These are phyloP conservation scores for Punctoribates punctum DNA, from an alignment of 2,888 invertebrate genomes.

Conservation along the genomic window DNA sequence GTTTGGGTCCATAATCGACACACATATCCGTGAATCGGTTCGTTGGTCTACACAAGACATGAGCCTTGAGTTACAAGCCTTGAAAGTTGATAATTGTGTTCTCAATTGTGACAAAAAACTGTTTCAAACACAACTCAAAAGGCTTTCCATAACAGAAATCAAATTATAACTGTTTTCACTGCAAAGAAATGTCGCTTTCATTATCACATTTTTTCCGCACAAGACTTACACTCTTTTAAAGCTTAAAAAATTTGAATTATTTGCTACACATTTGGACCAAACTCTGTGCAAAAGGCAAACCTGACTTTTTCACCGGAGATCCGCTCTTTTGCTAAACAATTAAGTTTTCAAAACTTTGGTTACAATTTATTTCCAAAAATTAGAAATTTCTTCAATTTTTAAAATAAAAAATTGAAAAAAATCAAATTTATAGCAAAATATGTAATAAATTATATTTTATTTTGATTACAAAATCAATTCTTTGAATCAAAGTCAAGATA, in stretches of 20 bases:
- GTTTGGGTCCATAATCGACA: slow-evolving; percentile 24
- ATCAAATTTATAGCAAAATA: no score
- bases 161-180: not conserved
- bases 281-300: not conserved
- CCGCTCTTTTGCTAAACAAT: not conserved
- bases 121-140: no score
- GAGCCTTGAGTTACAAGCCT: not conserved
- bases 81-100: not conserved
- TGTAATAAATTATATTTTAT: no score
- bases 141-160: not conserved
- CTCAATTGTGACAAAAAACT: no score
- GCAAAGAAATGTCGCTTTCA: not conserved
- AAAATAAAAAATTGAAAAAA: no score
- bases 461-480: no score
- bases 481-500: no score
- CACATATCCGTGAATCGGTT: slow-evolving; percentile 23
- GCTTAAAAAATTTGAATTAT: not conserved
- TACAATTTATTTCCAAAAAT: no score
- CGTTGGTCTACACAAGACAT: not conserved
- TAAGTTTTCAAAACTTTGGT: not conserved
- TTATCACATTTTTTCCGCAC: not conserved
- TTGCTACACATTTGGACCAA: no score
- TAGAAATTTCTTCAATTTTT: no score
- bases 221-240: not conserved
- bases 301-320: slow-evolving; percentile 10